Evolutionary conservation across 2,888 invertebrate genomes (phyloP).

Genomic region (Cephus rjabovi): DNA sequence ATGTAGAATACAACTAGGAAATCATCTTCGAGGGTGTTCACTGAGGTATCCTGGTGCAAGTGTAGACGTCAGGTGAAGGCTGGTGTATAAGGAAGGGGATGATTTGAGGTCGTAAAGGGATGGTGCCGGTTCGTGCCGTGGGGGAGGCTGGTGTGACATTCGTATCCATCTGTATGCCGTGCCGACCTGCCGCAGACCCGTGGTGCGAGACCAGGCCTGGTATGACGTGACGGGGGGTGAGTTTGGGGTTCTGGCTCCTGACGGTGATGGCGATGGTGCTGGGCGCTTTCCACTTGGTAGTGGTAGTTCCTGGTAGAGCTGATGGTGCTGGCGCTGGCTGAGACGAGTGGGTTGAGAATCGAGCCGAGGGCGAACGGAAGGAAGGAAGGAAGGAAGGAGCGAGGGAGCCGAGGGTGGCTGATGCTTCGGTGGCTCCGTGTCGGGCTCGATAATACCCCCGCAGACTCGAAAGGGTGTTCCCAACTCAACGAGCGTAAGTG

Average conservation of each 20-base stretch:
- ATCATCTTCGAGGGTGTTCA: not conserved
- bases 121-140: not conserved
- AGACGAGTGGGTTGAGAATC: conserved; percentile 26
- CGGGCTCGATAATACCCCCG: conserved; percentile 46
- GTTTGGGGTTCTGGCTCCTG: conserved; percentile 14
- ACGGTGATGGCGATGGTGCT: not conserved
- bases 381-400: conserved; percentile 1
- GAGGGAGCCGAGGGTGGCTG: conserved; percentile 10
- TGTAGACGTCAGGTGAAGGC: not conserved
- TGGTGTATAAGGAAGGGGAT: not conserved
- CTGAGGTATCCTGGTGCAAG: not conserved
- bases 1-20: not conserved
- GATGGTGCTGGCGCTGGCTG: conserved; percentile 15
- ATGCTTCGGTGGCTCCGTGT: conserved; percentile 44
- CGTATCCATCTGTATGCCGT: conserved; percentile 36
- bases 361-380: conserved; percentile 28
- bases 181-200: conserved; percentile 32
- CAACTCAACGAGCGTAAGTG: conserved; percentile 33
- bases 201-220: conserved; percentile 25
- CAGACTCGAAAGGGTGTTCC: conserved; percentile 45
- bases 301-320: not conserved
- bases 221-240: conserved; percentile 31
- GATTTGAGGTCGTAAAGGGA: not conserved
- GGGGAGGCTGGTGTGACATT: conserved; percentile 31
- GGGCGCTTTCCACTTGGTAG: not conserved